Percentiles rank a stretch among this genome's conserved stretches.
Evolutionary conservation across 2,113 vertebrate genomes (phyloP).

Genomic region (Antigone vipio): DNA sequence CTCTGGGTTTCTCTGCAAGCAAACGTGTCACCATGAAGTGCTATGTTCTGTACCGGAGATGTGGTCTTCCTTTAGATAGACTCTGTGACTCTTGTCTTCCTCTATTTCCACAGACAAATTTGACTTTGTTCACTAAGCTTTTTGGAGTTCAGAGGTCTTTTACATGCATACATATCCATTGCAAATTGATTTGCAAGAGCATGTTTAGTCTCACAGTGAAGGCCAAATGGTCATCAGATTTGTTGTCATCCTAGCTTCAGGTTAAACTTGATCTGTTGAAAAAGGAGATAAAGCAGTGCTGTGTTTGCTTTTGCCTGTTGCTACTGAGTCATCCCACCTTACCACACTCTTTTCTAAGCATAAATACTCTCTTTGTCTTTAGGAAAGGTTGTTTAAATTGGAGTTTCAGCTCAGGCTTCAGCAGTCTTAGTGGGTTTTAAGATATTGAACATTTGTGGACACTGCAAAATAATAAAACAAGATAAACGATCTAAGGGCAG

Average conservation of each 20-base stretch:
- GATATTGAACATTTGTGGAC: neutral
- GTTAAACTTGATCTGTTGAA: neutral
- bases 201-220: neutral
- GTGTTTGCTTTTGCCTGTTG: conserved; percentile 11
- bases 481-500: neutral
- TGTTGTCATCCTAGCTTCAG: neutral
- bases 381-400: neutral
- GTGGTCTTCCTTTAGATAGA: neutral
- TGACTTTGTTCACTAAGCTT: neutral
- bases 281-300: neutral
- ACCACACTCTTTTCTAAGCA: neutral
- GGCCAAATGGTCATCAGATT: neutral
- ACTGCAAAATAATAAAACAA: neutral
- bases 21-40: rapidly evolving
- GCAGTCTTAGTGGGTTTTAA: neutral
- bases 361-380: neutral
- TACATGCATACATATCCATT: neutral
- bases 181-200: neutral
- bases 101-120: neutral
- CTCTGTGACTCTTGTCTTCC: neutral
- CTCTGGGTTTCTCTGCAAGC: neutral
- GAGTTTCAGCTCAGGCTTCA: neutral
- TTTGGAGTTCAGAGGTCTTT: neutral
- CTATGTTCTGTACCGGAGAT: neutral
- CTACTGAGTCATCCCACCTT: neutral